Conservation (phyloP, 37 sponge, comb jelly and placozoan species). For the Bolinopsis microptera region DNA sequence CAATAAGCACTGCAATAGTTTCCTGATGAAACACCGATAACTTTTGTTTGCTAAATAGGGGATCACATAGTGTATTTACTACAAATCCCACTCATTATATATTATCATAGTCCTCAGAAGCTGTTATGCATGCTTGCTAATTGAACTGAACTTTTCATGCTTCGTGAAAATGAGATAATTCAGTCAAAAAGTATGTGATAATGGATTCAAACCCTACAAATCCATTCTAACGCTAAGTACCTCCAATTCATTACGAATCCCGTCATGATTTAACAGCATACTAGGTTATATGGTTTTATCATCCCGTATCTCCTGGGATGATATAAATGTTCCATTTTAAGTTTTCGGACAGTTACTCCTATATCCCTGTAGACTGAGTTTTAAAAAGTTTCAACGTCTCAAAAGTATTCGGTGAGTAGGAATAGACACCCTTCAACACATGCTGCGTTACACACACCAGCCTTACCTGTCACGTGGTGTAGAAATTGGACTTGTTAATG, state of each 20-base stretch:
- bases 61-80: too few relatives aligned
- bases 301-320: neutral
- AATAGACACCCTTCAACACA: slow-evolving; percentile 65
- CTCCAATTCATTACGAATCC: neutral
- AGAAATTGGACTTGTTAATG: slow-evolving; percentile 64
- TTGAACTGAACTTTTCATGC: slow-evolving; percentile 61
- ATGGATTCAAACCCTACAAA: slow-evolving; percentile 36
- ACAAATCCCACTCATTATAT: too few relatives aligned
- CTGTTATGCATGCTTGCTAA: slow-evolving; percentile 40
- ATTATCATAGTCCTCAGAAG: too few relatives aligned
- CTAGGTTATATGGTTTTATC: neutral
- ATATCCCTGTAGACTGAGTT: slow-evolving; percentile 30
- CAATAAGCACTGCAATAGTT: neutral
- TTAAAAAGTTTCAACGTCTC: slow-evolving; percentile 64
- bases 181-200: slow-evolving; percentile 62
- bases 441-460: slow-evolving; percentile 28
- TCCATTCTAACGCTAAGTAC: neutral
- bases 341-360: slow-evolving; percentile 16
- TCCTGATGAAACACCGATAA: neutral
- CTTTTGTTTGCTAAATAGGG: neutral
- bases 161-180: slow-evolving; percentile 56
- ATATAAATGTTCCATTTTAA: slow-evolving; percentile 15
- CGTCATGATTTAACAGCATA: neutral
- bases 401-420: neutral
- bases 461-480: neutral